Conservation (phyloP, 2,888 invertebrate species). For the Anaspis maculata region DNA sequence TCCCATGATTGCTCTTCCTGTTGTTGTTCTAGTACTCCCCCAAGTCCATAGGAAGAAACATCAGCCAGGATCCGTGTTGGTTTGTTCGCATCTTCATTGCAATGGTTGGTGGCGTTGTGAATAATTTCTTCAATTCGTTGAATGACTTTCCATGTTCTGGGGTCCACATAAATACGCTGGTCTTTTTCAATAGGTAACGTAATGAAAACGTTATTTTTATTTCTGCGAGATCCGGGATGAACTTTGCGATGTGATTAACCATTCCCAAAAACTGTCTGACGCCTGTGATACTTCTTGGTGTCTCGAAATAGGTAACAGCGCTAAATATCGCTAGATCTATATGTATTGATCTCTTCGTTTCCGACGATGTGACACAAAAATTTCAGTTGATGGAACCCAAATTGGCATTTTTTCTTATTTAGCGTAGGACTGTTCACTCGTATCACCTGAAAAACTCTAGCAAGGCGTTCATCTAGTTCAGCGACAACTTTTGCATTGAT, state of each 20-base stretch:
- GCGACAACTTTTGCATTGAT: slow-evolving; percentile 21
- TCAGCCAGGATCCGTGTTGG: neutral
- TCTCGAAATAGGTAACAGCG: neutral
- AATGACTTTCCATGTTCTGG: neutral
- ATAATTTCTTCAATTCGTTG: neutral
- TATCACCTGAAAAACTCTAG: too few relatives aligned
- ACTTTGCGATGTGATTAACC: neutral
- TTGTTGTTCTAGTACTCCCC: neutral
- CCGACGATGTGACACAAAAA: neutral
- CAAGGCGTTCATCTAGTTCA: neutral
- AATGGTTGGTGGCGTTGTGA: neutral
- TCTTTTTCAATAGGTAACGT: neutral
- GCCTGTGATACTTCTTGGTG: neutral
- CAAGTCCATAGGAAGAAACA: neutral
- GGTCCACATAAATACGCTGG: neutral
- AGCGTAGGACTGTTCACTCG: neutral
- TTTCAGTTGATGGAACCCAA: neutral
- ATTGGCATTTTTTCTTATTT: neutral
- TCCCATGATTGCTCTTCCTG: neutral
- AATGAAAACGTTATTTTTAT: neutral
- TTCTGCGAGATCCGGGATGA: neutral
- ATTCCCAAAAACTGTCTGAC: neutral
- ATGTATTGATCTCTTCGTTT: neutral
- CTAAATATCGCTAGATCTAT: neutral
- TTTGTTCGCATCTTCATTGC: neutral